phyloP scores from a whole-genome alignment of 2,113 vertebrate species.

The Hemiprocne comata region DNA sequence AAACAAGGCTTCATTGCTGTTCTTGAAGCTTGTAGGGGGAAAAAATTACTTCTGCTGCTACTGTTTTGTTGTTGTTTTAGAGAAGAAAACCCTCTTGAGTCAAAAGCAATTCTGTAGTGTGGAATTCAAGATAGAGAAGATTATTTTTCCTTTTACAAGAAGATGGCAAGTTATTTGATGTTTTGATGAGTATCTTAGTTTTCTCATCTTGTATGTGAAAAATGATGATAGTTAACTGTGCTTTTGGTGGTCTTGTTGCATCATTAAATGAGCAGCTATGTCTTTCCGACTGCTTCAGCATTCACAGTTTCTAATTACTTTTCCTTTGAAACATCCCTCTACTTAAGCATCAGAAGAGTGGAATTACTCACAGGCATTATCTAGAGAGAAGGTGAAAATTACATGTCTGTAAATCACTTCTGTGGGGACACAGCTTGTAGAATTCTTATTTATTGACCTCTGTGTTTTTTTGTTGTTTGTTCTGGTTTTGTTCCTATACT shows the following conservation, averaged over 20 bases:
- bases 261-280: neutral
- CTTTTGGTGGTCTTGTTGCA: neutral
- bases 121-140: neutral
- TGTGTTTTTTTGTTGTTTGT: neutral
- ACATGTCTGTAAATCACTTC: neutral
- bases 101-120: neutral
- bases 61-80: neutral
- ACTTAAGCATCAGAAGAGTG: conserved; percentile 9
- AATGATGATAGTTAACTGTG: neutral
- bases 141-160: neutral
- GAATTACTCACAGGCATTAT: neutral
- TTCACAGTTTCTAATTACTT: conserved; percentile 4
- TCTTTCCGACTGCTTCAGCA: neutral
- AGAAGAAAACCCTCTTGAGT: neutral
- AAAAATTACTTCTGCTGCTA: neutral
- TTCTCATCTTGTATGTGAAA: conserved; percentile 1
- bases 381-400: conserved; percentile 10
- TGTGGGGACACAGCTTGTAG: neutral
- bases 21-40: neutral
- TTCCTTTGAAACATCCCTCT: neutral
- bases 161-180: neutral
- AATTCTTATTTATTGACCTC: neutral
- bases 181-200: conserved; percentile 2
- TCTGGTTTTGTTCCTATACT: conserved; percentile 4
- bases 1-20: neutral